Evolutionary conservation across 2,888 invertebrate species (phyloP).

Genomic region (Platerodrilus igneus): DNA sequence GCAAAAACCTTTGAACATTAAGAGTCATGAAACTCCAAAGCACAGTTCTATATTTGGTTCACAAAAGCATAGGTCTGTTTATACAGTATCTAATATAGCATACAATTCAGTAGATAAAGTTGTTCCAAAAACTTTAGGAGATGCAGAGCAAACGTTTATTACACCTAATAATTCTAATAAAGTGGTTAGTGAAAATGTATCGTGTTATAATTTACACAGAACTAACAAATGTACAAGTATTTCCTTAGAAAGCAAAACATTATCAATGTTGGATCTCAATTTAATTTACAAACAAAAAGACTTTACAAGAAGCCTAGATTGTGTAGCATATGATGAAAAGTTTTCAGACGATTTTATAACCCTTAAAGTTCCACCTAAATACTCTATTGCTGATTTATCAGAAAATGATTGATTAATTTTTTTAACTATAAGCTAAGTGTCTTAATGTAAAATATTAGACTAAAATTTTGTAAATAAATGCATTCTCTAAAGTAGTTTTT

Average conservation of each 20-base stretch:
- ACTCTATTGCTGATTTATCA: too few relatives aligned
- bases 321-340: constrained; percentile 13
- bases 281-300: too few relatives aligned
- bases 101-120: not conserved
- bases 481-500: too few relatives aligned
- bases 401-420: too few relatives aligned
- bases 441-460: too few relatives aligned
- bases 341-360: constrained; percentile 20
- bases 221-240: not conserved
- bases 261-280: too few relatives aligned
- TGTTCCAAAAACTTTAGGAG: not conserved
- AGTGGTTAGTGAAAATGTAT: not conserved
- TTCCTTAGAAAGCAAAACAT: not conserved
- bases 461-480: too few relatives aligned
- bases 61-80: not conserved
- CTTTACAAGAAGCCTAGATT: constrained; percentile 8
- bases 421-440: too few relatives aligned
- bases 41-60: not conserved
- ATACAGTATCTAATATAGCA: constrained; percentile 1
- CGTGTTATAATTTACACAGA: constrained; percentile 8
- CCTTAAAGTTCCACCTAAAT: constrained; percentile 16
- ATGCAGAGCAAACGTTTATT: not conserved
- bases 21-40: not conserved
- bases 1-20: not conserved
- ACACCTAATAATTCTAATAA: not conserved